Conservation (phyloP, 2,113 vertebrate genomes). For the Nesogale talazaci region DNA sequence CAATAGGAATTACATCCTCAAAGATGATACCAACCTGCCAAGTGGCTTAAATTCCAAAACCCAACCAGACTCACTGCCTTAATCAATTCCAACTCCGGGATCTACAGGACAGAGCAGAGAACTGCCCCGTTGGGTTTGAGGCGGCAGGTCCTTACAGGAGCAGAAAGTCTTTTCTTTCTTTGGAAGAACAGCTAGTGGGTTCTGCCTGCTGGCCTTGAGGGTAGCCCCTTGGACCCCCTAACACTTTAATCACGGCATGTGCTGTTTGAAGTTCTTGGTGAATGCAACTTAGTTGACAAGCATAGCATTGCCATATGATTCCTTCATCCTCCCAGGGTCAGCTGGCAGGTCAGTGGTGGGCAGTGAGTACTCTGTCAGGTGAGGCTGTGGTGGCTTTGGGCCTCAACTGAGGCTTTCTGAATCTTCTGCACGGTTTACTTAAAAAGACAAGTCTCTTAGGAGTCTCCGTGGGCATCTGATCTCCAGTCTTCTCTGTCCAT, state of each 20-base stretch:
- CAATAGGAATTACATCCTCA: background rate
- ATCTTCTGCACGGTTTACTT: background rate
- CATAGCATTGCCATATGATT: background rate
- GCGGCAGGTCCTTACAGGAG: too few relatives aligned
- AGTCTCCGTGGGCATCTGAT: background rate
- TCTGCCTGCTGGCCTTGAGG: too few relatives aligned
- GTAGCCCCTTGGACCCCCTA: too few relatives aligned
- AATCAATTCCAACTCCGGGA: too few relatives aligned
- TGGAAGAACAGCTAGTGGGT: too few relatives aligned
- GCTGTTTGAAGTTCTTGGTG: background rate
- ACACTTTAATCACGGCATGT: background rate
- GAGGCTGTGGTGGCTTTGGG: slow-evolving; percentile 69
- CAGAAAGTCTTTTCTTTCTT: too few relatives aligned
- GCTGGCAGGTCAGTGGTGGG: background rate
- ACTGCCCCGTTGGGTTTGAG: too few relatives aligned
- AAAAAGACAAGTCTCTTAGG: background rate
- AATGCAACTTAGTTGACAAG: background rate
- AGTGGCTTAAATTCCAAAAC: background rate
- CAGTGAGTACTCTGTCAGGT: background rate
- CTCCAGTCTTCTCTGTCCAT: background rate
- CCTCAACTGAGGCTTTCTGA: background rate
- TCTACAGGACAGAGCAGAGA: too few relatives aligned
- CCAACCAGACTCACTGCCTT: too few relatives aligned
- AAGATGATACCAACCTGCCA: background rate
- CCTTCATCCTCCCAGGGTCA: background rate